phyloP scores from a whole-genome alignment of 2,888 invertebrate genomes.

The Drosophila fungiperda region DNA sequence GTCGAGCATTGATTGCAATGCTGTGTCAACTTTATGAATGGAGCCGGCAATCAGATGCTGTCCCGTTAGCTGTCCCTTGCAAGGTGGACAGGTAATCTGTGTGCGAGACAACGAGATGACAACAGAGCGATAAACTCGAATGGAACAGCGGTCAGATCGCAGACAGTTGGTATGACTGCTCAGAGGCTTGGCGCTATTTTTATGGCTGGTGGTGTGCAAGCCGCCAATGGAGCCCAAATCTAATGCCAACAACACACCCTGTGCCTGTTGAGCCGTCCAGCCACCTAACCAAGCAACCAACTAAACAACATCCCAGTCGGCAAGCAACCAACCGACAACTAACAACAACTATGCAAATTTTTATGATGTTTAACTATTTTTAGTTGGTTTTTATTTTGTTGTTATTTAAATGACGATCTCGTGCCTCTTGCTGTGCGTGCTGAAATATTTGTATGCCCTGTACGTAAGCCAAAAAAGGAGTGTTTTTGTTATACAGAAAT shows the following conservation, averaged over 20 bases:
- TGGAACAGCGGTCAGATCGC: constrained; percentile 34
- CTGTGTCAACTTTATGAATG: constrained; percentile 39
- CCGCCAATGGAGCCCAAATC: constrained; percentile 13
- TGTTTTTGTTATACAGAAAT: not conserved
- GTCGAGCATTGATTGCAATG: constrained; percentile 12
- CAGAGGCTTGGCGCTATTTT: constrained; percentile 73
- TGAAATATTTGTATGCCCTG: constrained; percentile 37
- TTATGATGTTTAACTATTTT: constrained; percentile 79
- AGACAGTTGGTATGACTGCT: constrained; percentile 14
- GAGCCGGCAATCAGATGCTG: constrained; percentile 3
- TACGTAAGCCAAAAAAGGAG: not conserved
- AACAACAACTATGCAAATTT: constrained; percentile 79
- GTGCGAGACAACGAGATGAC: constrained; percentile 71
- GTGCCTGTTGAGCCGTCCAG: constrained; percentile 30
- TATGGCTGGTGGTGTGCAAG: constrained; percentile 57
- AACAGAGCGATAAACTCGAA: constrained; percentile 61
- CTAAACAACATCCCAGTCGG: constrained; percentile 53
- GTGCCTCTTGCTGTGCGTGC: constrained; percentile 41
- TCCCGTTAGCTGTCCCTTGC: constrained; percentile 48
- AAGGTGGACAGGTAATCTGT: constrained; percentile 54
- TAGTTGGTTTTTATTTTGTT: constrained; percentile 73
- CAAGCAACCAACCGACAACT: constrained; percentile 65
- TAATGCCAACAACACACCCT: constrained; percentile 49
- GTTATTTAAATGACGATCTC: constrained; percentile 77
- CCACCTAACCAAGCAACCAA: constrained; percentile 27